Base-by-base conservation (phyloP, 2,888 invertebrate species). In the Ennomos fuscantarius region DNA sequence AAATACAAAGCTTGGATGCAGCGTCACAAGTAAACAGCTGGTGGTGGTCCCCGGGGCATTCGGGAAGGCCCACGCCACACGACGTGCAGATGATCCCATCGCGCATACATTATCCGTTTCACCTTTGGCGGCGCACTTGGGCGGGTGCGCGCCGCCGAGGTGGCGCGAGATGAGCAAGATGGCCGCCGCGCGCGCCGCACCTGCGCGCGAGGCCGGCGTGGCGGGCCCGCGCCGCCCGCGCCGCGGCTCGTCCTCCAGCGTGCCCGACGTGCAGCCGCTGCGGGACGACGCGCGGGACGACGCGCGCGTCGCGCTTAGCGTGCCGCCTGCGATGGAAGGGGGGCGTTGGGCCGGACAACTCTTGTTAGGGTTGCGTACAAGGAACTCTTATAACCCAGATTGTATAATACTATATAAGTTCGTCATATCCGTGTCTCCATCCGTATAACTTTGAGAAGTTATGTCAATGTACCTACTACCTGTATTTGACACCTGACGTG, bases 101-200 rank as follows among this genome's bases (percentile, higher is more conserved):
- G 86, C 87, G 90, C 90, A 91, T 93, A 93, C 85, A 93, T 86
- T 86, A 86, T 90, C 89, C 88, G 83, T 86, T 86, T 93, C 92
- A 92, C 92, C 92, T 92, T 92, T 89, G 91, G 92, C 93, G 92
- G 91, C 90, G 90, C 89, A 90, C 89, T 89, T 89, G 74, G 85
- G 86, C 87, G 89, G 88, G 90, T 88, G 92, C 87, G 91, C 89
- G 89, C 89, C 89, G 90, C 90, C 90, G 81, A 96, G 95, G 93
- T 96, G 96, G 94, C 96, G 96, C 94, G 97, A 97, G 94, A 97
- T 96, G 94, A 97, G 96, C 96, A 97, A 96, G 96, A 97, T 96
- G 96, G 97, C 97, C 93, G 97, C 97, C 93, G 96, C 95, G 92
- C 96, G 95, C 93, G 97, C 97, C 95, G 96, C 96, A 96, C 97